Evolutionary conservation across 92 coral and sea anemone species (phyloP).

Genomic region (Parazoanthus atlanticus): DNA sequence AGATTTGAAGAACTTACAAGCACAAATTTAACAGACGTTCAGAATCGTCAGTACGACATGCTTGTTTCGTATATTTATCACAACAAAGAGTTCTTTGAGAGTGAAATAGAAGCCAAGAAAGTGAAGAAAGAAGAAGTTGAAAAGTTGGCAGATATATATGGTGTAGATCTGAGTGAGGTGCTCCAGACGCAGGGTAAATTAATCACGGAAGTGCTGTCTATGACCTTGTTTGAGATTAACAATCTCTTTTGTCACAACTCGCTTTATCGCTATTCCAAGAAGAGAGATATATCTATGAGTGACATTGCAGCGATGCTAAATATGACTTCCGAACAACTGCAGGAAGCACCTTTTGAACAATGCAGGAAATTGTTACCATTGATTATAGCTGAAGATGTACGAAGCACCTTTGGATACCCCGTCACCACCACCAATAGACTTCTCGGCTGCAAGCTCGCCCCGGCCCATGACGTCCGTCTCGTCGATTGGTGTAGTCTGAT

Average conservation of each 20-base stretch:
- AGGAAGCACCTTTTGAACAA: not conserved
- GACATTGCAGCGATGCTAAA: slow-evolving; percentile 10
- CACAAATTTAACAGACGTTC: not conserved
- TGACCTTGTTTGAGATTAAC: slow-evolving; percentile 16
- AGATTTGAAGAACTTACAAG: not conserved
- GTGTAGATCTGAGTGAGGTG: not conserved
- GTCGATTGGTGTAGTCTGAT: slow-evolving; percentile 1
- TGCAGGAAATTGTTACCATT: not conserved
- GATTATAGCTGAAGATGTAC: not conserved
- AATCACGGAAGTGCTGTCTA: not conserved
- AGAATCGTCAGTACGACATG: not conserved
- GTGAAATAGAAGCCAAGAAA: not conserved
- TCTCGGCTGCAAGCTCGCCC: not conserved
- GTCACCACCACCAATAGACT: not conserved
- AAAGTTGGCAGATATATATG: not conserved
- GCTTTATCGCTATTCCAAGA: slow-evolving; percentile 11
- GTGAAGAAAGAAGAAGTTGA: slow-evolving; percentile 10
- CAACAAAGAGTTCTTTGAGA: slow-evolving; percentile 1
- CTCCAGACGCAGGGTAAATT: not conserved
- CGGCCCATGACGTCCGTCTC: not conserved
- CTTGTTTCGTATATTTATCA: not conserved
- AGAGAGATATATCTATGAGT: not conserved
- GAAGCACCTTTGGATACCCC: not conserved
- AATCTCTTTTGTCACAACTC: slow-evolving; percentile 12
- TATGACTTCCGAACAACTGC: not conserved